These are phyloP conservation scores for Micromys minutus DNA, from an alignment of 2,113 vertebrate genomes.

Conservation along the genomic window DNA sequence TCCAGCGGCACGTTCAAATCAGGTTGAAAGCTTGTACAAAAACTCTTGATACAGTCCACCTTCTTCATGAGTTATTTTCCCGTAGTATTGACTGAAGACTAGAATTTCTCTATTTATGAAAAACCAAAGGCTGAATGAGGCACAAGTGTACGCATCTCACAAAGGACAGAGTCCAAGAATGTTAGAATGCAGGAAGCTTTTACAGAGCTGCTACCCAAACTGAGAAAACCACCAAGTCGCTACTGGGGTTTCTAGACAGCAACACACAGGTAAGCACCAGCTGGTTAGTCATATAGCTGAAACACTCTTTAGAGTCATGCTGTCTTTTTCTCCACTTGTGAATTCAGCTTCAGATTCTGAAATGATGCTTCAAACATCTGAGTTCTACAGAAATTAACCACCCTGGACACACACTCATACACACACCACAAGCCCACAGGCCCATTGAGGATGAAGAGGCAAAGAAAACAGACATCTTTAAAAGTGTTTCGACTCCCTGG, in stretches of 20 bases:
- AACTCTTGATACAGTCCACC: not conserved
- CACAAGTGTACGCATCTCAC: not conserved
- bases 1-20: not conserved
- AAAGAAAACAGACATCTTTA: not conserved
- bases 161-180: not conserved
- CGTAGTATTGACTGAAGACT: not conserved
- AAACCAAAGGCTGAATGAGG: not conserved
- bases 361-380: not conserved
- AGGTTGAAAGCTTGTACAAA: not conserved
- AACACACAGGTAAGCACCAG: no score
- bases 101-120: not conserved
- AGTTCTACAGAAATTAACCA: not conserved
- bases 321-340: not conserved
- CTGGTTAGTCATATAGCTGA: not conserved
- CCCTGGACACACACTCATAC: not conserved
- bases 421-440: not conserved
- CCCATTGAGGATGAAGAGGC: not conserved
- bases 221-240: not conserved
- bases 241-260: not conserved
- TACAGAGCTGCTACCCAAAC: not conserved
- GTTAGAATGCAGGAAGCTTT: not conserved
- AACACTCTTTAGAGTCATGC: not conserved
- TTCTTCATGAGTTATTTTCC: not conserved
- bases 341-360: slow-evolving; percentile 30
- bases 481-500: not conserved